These are phyloP conservation scores for Sibirionetta formosa DNA, from an alignment of 2,797 vertebrate genomes.

Conservation along the genomic window DNA sequence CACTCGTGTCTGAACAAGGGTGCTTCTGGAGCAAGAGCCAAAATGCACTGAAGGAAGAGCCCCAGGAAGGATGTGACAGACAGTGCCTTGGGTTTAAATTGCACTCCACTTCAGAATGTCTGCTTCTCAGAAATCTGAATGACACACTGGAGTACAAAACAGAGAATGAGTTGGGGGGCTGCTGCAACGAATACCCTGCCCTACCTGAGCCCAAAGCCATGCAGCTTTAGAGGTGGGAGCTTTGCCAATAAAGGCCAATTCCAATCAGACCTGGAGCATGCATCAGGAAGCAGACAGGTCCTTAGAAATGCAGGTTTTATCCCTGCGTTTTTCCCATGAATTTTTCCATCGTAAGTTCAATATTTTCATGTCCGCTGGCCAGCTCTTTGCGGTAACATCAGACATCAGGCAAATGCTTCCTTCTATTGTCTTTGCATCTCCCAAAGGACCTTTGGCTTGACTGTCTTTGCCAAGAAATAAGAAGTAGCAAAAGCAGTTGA, in stretches of 20 bases:
- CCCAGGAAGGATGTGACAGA: neutral
- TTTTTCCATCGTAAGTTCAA: neutral
- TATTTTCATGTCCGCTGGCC: neutral
- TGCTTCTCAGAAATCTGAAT: neutral
- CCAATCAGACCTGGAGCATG: neutral
- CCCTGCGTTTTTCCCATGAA: neutral
- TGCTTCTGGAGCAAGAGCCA: neutral
- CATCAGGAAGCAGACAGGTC: neutral
- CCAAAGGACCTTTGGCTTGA: slow-evolving; percentile 33
- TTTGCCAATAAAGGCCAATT: neutral
- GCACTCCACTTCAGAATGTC: neutral
- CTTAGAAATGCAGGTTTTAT: neutral
- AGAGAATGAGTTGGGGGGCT: neutral
- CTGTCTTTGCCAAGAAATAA: slow-evolving; percentile 31
- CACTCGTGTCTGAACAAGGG: neutral
- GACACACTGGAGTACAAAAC: accelerated
- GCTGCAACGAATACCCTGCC: neutral
- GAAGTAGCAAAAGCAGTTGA: slow-evolving; percentile 45
- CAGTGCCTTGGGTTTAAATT: neutral
- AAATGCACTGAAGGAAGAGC: neutral
- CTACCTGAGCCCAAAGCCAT: neutral
- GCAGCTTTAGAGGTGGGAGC: neutral
- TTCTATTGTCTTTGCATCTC: slow-evolving; percentile 44
- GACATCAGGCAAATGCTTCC: slow-evolving; percentile 43
- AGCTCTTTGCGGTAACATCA: slow-evolving; percentile 27